Evolutionary conservation across 2,888 invertebrate genomes (phyloP), one percentile per base, ranked within the genome.

Genomic region (Dasypolia templi): DNA sequence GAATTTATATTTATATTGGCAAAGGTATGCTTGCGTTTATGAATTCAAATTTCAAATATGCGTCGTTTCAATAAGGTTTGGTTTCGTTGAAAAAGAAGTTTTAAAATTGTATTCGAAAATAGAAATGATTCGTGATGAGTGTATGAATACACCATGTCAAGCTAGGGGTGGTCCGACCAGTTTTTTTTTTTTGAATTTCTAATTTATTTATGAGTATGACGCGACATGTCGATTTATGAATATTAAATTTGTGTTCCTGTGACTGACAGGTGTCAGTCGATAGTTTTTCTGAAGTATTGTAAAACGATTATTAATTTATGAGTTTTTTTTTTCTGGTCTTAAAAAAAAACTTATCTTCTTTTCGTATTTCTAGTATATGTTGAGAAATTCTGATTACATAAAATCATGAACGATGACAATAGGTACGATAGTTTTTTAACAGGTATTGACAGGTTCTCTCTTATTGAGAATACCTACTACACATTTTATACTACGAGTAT

Each of bases 151-250:
- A 77, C 79, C 67, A 72, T 85, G 85, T 80, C 67, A 81, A 84
- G 84, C 87, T 89, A 91, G 89, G 94, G 94, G 95, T 94, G 94
- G 94, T 94, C 94, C 83, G 75, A 83, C 84, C 80, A 79, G 59
- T 79, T 78, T 87, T 92, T 74, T 72, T 91, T 91, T 90, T 88
- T 88, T 92, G 93, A 92, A 93, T 93, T 89, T 91, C 85, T 93
- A 93, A 94, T 94, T 87, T 94, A 94, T 94, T 94, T 94, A 94
- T 93, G 94, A 92, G 92, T 86, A 79, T 89, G 92, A 90, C 90
- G 90, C 88, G 89, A 88, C 92, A 91, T 89, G 91, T 92, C 91
- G 89, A 93, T 92, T 90, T 93, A 93, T 93, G 94, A 94, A 94
- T 94, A 93, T 92, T 94, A 93, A 93, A 86, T 81, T 79, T 72